Evolutionary conservation across 2,888 invertebrate species (phyloP).

Genomic region (Orchesella flavescens): DNA sequence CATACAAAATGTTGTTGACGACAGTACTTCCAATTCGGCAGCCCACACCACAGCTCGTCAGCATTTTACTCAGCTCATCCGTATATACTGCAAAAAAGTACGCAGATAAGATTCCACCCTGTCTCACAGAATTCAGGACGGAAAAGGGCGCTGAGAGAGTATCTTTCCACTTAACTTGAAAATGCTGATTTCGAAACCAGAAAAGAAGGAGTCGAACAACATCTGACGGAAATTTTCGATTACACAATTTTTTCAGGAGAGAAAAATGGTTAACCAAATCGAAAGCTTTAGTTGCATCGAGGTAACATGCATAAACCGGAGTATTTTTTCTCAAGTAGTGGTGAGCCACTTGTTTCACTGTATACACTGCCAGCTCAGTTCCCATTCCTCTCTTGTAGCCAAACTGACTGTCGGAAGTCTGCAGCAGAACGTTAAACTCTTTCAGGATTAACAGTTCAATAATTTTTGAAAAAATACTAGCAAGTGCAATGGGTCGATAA

Average conservation of each 20-base stretch:
- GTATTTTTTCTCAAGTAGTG: too few relatives aligned
- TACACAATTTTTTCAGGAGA: background rate
- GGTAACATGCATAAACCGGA: too few relatives aligned
- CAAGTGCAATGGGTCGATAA: conserved; percentile 21
- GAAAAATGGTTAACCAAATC: conserved; percentile 17
- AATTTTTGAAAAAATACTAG: conserved; percentile 5
- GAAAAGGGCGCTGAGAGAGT: background rate
- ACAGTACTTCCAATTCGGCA: background rate
- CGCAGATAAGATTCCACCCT: conserved; percentile 5
- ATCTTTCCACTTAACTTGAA: background rate
- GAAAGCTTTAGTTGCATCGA: conserved; percentile 11
- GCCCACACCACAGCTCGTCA: background rate
- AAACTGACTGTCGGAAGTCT: too few relatives aligned
- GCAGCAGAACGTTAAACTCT: too few relatives aligned
- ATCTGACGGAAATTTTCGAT: background rate
- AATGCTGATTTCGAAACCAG: conserved; percentile 18
- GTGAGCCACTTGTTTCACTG: too few relatives aligned
- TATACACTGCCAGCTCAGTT: background rate
- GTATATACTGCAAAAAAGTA: conserved; percentile 17
- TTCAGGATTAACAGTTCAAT: too few relatives aligned
- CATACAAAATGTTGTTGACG: conserved; percentile 1
- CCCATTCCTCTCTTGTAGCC: background rate
- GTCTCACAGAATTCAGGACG: background rate
- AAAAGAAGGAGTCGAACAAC: background rate
- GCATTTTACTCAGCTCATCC: background rate